These are phyloP conservation scores for Siderastrea siderea DNA, from an alignment of 92 coral and sea anemone genomes.

Conservation along the genomic window DNA sequence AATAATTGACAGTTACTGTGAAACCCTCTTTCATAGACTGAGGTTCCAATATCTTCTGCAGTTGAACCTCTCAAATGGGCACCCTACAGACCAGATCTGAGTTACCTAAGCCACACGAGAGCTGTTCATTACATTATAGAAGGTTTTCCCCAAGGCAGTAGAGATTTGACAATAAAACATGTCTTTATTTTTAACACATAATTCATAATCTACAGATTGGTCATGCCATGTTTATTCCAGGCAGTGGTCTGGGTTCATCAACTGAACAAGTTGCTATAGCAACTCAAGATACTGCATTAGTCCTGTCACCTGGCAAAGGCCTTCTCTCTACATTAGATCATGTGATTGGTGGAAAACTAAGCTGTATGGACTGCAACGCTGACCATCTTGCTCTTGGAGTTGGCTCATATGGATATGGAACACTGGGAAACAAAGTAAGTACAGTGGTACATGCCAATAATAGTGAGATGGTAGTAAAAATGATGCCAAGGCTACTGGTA, in stretches of 20 bases:
- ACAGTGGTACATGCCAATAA: too few species aligned
- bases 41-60: too few species aligned
- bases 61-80: too few species aligned
- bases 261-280: conserved; percentile 72
- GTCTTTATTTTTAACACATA: not conserved
- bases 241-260: conserved; percentile 3
- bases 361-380: conserved; percentile 79
- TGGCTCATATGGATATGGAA: conserved; percentile 94
- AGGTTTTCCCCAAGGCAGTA: too few species aligned
- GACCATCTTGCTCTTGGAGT: conserved; percentile 86
- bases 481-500: too few species aligned
- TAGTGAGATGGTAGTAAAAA: too few species aligned
- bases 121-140: too few species aligned
- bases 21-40: too few species aligned
- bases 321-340: conserved; percentile 72
- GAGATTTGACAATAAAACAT: not conserved
- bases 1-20: too few species aligned
- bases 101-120: too few species aligned
- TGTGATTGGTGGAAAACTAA: conserved; percentile 90
- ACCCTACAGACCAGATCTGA: too few species aligned
- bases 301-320: conserved; percentile 69
- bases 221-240: conserved; percentile 63
- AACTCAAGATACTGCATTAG: conserved; percentile 71
- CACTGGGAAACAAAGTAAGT: conserved; percentile 83
- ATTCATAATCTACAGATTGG: conserved; percentile 55